Evolutionary conservation across 2,113 vertebrate species (phyloP).

Genomic region (Gymnarchus niloticus): DNA sequence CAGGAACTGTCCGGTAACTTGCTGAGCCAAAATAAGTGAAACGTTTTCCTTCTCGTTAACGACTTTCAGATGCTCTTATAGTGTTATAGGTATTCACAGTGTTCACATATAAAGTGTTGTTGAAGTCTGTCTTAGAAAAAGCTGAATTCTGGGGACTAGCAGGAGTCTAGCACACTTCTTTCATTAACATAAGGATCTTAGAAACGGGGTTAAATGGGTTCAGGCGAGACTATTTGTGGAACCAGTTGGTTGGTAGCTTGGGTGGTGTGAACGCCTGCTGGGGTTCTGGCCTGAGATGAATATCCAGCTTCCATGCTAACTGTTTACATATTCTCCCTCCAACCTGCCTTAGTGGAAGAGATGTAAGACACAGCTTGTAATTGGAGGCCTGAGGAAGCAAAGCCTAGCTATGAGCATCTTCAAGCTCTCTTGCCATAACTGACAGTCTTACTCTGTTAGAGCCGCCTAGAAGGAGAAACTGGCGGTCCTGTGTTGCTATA

Average conservation of each 20-base stretch:
- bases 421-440: slow-evolving; percentile 29
- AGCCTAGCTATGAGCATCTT: slow-evolving; percentile 17
- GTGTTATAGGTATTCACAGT: not conserved
- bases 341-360: not conserved
- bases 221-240: too few species aligned
- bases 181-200: too few species aligned
- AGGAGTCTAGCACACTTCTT: too few species aligned
- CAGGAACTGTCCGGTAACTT: slow-evolving; percentile 86
- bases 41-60: not conserved
- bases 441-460: slow-evolving; percentile 40
- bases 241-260: not conserved
- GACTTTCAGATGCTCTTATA: not conserved
- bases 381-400: not conserved
- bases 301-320: not conserved
- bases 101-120: too few species aligned
- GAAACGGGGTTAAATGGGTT: too few species aligned
- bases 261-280: not conserved
- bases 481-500: slow-evolving; percentile 52
- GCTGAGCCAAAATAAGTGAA: not conserved
- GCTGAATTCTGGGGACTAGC: not conserved
- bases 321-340: not conserved
- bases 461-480: slow-evolving; percentile 41
- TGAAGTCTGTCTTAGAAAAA: too few species aligned
- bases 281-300: not conserved
- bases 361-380: not conserved